Conservation (phyloP, 1,140 invertebrate species). For the Ceratina japonica region DNA sequence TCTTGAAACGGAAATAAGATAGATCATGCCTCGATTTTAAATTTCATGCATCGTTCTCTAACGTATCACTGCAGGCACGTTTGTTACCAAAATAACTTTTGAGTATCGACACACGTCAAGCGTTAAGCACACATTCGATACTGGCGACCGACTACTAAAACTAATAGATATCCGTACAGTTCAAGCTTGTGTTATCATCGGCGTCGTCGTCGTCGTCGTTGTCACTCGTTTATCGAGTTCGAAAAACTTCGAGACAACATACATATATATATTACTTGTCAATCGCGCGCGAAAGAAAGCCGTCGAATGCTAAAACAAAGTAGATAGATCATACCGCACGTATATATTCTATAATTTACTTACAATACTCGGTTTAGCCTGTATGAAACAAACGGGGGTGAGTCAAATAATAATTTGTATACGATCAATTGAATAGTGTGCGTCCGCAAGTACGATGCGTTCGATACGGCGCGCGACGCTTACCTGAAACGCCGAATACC, state of each 20-base stretch:
- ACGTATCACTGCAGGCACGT: not conserved
- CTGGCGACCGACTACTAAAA: not conserved
- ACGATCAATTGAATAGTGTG: slow-evolving; percentile 14
- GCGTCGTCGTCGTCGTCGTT: not conserved
- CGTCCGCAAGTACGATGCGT: not conserved
- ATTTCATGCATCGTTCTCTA: slow-evolving; percentile 28
- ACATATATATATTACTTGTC: not conserved
- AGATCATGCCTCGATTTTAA: slow-evolving; percentile 23
- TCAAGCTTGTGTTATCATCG: slow-evolving; percentile 2
- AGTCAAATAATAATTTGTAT: slow-evolving; percentile 36
- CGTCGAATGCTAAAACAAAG: slow-evolving; percentile 4
- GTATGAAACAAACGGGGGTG: slow-evolving; percentile 71
- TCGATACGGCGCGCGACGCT: slow-evolving; percentile 43
- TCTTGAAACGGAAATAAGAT: slow-evolving; percentile 12
- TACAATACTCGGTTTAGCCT: slow-evolving; percentile 88
- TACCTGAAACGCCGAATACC: slow-evolving; percentile 98
- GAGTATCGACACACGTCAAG: not conserved
- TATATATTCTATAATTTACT: slow-evolving; percentile 80
- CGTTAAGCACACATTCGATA: not conserved
- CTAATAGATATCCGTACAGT: not conserved
- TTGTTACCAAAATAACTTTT: not conserved
- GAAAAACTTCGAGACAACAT: slow-evolving; percentile 9
- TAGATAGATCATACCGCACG: slow-evolving; percentile 15
- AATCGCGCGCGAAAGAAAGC: not conserved
- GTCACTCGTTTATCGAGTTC: not conserved